Base-by-base conservation (phyloP, 2,797 vertebrate species). In the Xerus rutilus region DNA sequence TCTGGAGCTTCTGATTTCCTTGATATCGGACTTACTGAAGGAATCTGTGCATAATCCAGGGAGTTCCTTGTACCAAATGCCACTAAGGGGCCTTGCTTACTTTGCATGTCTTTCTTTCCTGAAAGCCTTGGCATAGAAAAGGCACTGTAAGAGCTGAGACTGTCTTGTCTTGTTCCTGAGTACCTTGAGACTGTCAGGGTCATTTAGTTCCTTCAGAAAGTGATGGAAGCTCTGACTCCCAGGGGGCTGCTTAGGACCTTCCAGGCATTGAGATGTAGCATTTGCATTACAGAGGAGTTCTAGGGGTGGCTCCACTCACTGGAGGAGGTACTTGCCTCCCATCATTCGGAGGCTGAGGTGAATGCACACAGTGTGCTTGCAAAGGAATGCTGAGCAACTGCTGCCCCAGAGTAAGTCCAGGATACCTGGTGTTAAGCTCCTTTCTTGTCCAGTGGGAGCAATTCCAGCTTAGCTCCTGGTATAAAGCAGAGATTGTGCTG, bases 401-500 rank as follows among this genome's bases (percentile, higher is more conserved):
- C 69, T 65, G 78, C 78, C 83, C n/a, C 5, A 18, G 89, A 82
- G 30, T 70, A 78, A 72, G 65, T 21, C 54, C 70, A 57, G 17
- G 32, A 25, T 83, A 35, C 67, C 88, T 67, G 43, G n/a, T 81
- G 83, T 94, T 47, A 64, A n/a, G 14, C 25, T 86, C 23, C 6
- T 59, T 88, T 86, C 79, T 93, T 77, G 52, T 91, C 86, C 62
- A n/a, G 83, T 5, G 0, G 52, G 54, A 95, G 14, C 5, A 14
- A 28, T 83, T 32, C 54, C 43, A 30, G 67, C 78, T 69, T 57
- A 57, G 62, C 88, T 86, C 64, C 32, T 32, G 59, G 35, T 77
- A 17, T 84, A 77, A 82, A 94, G 59, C 62, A 54, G 57, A 67
- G 73, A 20, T 82, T 89, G 20, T 86, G 49, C 94, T 89, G 54